phyloP scores from a whole-genome alignment of 2,113 vertebrate genomes.

The Ceyx margarethae region DNA sequence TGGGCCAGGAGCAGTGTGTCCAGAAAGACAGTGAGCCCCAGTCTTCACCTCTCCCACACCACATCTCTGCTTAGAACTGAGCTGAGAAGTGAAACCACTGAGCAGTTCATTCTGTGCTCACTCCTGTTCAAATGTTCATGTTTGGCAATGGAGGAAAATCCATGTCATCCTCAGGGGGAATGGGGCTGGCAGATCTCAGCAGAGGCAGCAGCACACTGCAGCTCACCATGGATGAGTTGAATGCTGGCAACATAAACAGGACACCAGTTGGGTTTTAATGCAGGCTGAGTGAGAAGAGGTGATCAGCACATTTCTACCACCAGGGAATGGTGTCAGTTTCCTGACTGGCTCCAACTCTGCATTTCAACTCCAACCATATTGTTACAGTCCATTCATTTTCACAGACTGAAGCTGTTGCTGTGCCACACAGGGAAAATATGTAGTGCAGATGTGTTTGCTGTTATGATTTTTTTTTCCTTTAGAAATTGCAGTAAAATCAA shows the following conservation, averaged over 20 bases:
- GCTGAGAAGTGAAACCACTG: too few species aligned
- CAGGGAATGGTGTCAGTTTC: background rate
- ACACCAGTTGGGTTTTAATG: background rate
- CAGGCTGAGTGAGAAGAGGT: background rate
- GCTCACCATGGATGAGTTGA: background rate
- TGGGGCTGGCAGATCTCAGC: background rate
- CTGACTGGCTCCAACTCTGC: background rate
- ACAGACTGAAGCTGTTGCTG: conserved; percentile 4
- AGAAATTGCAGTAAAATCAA: conserved; percentile 34
- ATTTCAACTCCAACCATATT: conserved; percentile 46
- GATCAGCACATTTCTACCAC: background rate
- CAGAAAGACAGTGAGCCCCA: background rate
- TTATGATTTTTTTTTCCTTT: background rate
- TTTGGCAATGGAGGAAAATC: background rate
- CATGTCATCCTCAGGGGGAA: background rate
- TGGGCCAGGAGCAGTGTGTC: background rate
- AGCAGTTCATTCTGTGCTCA: too few species aligned
- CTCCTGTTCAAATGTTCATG: background rate
- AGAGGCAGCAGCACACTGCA: background rate
- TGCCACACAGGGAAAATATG: conserved; percentile 54
- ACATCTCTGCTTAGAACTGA: background rate
- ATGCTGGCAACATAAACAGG: background rate
- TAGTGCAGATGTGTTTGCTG: conserved; percentile 43
- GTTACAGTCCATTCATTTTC: conserved; percentile 47
- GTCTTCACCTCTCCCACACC: background rate